These are phyloP conservation scores for Gavia stellata DNA, from an alignment of 2,113 vertebrate genomes.

Conservation along the genomic window DNA sequence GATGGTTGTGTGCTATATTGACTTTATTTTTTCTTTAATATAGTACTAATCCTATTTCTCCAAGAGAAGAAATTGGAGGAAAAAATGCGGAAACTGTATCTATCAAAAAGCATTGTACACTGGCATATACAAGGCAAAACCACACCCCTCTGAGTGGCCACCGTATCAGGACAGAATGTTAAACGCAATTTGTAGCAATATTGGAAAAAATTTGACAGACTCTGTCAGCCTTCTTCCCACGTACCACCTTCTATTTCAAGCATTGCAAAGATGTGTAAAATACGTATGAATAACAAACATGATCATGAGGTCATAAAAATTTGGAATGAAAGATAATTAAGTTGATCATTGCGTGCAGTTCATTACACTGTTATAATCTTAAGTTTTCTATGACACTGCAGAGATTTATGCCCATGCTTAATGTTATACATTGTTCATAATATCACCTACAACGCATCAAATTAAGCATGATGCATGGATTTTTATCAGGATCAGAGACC, in stretches of 20 bases:
- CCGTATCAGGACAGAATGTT: background rate
- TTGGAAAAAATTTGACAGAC: background rate
- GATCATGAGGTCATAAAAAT: background rate
- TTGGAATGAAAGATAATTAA: background rate
- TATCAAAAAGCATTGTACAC: background rate
- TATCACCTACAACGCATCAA: background rate
- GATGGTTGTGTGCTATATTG: background rate
- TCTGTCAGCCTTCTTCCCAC: background rate
- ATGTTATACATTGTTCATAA: background rate
- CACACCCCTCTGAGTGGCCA: background rate
- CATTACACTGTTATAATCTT: background rate
- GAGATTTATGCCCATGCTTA: background rate
- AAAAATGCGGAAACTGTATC: background rate
- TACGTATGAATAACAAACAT: background rate
- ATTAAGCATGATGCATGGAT: background rate
- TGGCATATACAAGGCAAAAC: background rate
- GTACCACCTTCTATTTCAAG: background rate
- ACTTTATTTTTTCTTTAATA: background rate
- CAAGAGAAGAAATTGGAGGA: background rate
- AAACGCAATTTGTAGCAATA: background rate
- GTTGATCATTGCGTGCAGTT: background rate
- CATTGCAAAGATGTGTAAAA: background rate
- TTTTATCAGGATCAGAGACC: background rate
- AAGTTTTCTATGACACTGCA: background rate
- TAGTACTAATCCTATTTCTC: background rate